Evolutionary conservation across 2,113 vertebrate genomes (phyloP).

Genomic region (Cyanistes caeruleus): DNA sequence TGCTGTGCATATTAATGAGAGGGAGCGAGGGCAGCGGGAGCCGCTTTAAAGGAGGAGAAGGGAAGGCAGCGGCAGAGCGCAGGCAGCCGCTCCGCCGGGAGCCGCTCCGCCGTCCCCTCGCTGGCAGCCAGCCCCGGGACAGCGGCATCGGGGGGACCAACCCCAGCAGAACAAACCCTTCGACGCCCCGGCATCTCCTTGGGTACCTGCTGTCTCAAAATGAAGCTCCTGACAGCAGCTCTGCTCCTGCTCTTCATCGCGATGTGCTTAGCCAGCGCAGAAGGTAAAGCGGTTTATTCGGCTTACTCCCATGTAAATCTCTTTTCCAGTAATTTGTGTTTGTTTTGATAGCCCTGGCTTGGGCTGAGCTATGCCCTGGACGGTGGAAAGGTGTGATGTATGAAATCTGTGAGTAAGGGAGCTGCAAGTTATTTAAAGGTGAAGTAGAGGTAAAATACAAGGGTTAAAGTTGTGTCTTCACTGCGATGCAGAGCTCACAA

Average conservation of each 20-base stretch:
- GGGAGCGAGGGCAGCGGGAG: conserved; percentile 74
- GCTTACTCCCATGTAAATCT: background rate
- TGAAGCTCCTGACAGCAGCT: conserved; percentile 88
- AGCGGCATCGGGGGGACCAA: background rate
- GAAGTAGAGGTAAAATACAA: background rate
- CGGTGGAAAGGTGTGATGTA: rapidly evolving
- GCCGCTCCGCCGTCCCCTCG: background rate
- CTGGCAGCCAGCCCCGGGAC: background rate
- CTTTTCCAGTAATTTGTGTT: background rate
- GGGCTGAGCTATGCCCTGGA: background rate
- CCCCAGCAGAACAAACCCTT: background rate
- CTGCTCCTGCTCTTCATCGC: conserved; percentile 87
- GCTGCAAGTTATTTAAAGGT: background rate
- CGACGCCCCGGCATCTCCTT: background rate
- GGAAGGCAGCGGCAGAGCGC: conserved; percentile 43
- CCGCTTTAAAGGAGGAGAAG: conserved; percentile 86
- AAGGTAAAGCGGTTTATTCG: conserved; percentile 81
- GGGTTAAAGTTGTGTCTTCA: background rate
- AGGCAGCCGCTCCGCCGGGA: background rate
- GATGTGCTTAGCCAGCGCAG: conserved; percentile 82
- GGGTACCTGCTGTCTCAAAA: conserved; percentile 70
- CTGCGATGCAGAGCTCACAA: rapidly evolving
- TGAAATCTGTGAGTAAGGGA: background rate
- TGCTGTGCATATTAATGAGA: conserved; percentile 96
- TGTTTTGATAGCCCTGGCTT: background rate